Conservation (phyloP, 1,140 invertebrate genomes). For the Mercenaria mercenaria region DNA sequence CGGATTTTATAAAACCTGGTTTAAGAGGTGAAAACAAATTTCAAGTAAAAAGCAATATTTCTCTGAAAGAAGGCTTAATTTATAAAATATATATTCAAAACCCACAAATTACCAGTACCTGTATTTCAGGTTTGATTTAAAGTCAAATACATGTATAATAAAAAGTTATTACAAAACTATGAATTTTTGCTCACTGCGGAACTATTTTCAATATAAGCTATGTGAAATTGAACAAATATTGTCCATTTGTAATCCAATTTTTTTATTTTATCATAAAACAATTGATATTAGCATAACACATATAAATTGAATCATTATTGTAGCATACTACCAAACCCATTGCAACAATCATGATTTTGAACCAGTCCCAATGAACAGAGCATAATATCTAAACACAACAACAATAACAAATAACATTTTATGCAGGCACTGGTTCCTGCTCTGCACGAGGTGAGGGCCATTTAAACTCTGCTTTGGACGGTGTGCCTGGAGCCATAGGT, state of each 20-base stretch:
- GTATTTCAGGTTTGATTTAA: no score
- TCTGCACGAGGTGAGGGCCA: slow-evolving; percentile 55
- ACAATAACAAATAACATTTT: slow-evolving; percentile 24
- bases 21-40: neutral
- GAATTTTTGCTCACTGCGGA: no score
- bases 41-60: neutral
- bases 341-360: neutral
- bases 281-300: neutral
- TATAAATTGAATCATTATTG: neutral
- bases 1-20: slow-evolving; percentile 59
- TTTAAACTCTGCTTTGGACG: slow-evolving; percentile 20
- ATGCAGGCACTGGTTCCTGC: slow-evolving; percentile 28
- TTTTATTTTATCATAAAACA: neutral
- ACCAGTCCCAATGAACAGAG: neutral
- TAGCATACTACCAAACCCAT: neutral
- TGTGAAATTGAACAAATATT: no score
- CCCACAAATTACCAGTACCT: no score
- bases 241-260: no score
- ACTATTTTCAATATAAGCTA: no score
- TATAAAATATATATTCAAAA: no score
- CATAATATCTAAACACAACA: slow-evolving; percentile 15
- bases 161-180: no score
- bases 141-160: no score
- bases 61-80: no score
- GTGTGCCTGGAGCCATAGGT: neutral